Conservation (phyloP, 2,113 vertebrate genomes). For the Callipepla squamata region DNA sequence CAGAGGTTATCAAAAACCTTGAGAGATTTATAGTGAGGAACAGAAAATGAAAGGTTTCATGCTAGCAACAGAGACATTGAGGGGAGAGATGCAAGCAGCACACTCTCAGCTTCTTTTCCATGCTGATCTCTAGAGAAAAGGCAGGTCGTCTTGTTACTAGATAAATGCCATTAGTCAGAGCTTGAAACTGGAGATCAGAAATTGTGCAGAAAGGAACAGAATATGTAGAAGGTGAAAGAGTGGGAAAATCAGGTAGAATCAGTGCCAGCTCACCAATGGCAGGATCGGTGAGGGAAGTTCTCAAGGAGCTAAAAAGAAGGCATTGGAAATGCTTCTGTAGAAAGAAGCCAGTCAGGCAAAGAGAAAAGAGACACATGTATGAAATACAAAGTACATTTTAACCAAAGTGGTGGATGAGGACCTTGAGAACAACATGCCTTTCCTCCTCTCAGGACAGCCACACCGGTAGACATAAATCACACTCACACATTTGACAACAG, state of each 20-base stretch:
- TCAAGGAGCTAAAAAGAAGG: not conserved
- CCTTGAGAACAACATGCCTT: not conserved
- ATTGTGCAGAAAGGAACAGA: not conserved
- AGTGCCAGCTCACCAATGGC: not conserved
- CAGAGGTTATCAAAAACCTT: not conserved
- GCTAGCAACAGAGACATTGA: not conserved
- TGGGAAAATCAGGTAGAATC: not conserved
- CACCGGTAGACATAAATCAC: not conserved
- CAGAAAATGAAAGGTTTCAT: not conserved
- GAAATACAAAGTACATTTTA: not conserved
- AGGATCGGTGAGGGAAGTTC: not conserved
- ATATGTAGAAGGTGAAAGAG: not conserved
- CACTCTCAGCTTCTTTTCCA: not conserved
- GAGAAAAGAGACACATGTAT: not conserved
- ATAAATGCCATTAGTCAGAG: not conserved
- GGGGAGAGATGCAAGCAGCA: not conserved
- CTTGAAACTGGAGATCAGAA: not conserved
- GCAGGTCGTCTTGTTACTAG: not conserved
- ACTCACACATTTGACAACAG: accelerated
- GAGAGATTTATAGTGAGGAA: not conserved
- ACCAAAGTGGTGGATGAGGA: not conserved
- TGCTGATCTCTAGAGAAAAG: not conserved
- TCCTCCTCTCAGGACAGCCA: not conserved
- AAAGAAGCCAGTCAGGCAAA: not conserved
- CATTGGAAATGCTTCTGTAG: not conserved